phyloP scores from a whole-genome alignment of 2,888 invertebrate species.

The Rhagonycha lutea region DNA sequence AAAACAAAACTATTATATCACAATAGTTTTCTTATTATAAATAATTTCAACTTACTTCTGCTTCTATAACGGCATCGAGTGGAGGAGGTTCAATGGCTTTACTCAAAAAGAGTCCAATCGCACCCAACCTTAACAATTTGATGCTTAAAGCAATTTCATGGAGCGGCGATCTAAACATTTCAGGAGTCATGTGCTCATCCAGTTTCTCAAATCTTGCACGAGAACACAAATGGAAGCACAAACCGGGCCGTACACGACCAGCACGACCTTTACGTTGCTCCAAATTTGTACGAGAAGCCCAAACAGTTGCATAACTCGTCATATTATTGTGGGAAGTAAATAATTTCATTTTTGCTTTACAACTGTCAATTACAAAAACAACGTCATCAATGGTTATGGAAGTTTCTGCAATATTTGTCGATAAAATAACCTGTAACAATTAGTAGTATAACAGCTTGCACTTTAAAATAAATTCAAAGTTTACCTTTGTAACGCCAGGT shows the following conservation, averaged over 20 bases:
- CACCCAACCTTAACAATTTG: conserved; percentile 86
- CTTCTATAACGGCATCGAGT: conserved; percentile 96
- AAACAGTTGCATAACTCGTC: conserved; percentile 96
- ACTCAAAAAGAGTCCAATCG: conserved; percentile 91
- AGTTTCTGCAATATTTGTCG: conserved; percentile 98
- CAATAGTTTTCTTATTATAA: not conserved
- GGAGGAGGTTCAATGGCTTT: conserved; percentile 97
- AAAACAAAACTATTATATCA: not conserved
- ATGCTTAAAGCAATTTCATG: conserved; percentile 93
- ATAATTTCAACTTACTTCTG: conserved; percentile 75
- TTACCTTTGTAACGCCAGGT: conserved; percentile 80
- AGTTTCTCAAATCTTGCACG: conserved; percentile 71
- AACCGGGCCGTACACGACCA: conserved; percentile 91
- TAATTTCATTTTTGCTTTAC: conserved; percentile 96
- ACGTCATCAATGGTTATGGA: conserved; percentile 98
- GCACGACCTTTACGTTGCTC: conserved; percentile 93
- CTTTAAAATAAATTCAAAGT: not conserved
- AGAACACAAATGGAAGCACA: conserved; percentile 91
- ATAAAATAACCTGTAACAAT: conserved; percentile 77
- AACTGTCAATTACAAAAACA: conserved; percentile 95
- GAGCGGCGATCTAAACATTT: conserved; percentile 96
- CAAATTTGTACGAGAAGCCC: conserved; percentile 93
- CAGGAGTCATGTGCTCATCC: conserved; percentile 92
- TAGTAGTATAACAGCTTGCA: not conserved
- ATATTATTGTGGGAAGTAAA: conserved; percentile 99